A percentile compares a stretch with the other conserved stretches of the same genome.
Conservation (phyloP, 2,113 vertebrate species). For the Mustela lutreola region DNA sequence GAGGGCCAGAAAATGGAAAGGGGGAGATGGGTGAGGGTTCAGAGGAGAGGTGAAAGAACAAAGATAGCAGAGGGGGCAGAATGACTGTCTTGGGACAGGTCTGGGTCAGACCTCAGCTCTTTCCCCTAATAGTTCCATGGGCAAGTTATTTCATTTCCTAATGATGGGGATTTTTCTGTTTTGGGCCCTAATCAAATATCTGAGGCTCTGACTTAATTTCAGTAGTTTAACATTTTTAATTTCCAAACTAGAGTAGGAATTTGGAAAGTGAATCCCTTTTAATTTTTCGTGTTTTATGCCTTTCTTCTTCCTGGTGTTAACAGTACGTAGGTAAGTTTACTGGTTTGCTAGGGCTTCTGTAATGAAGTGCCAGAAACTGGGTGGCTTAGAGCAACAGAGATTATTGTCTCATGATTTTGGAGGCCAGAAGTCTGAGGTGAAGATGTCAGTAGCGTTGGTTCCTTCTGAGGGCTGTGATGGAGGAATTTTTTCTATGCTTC, state of each 20-base stretch:
- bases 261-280: not conserved
- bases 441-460: not conserved
- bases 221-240: not conserved
- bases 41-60: not conserved
- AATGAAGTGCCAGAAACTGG: not conserved
- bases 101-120: not conserved
- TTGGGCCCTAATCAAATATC: not conserved
- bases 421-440: not conserved
- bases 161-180: not conserved
- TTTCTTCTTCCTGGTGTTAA: conserved; percentile 8
- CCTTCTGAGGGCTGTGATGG: not conserved
- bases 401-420: not conserved
- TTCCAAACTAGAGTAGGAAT: not conserved
- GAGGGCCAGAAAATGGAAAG: not conserved
- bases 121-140: not conserved
- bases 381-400: not conserved
- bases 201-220: not conserved
- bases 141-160: not conserved
- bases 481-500: not conserved
- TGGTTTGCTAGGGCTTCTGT: not conserved
- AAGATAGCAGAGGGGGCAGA: not conserved
- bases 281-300: not conserved
- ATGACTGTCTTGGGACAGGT: not conserved
- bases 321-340: not conserved
- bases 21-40: not conserved